A percentile compares a stretch with the other conserved stretches of the same genome.
Evolutionary conservation across 1,140 invertebrate species (phyloP).

Genomic region (Drosophila murphyi): DNA sequence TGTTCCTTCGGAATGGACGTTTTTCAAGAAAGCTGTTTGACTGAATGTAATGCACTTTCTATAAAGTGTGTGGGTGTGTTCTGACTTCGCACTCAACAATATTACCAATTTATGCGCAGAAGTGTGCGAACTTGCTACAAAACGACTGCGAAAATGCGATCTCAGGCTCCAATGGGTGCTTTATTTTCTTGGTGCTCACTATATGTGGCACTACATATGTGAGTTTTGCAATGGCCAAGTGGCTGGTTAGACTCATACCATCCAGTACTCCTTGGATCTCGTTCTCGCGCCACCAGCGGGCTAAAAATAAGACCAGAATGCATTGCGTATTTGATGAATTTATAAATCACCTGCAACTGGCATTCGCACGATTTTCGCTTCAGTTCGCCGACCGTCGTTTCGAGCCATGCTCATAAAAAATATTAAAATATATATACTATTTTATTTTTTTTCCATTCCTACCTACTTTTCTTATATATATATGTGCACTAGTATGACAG

Average conservation of each 20-base stretch:
- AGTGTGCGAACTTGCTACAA: conserved; percentile 56
- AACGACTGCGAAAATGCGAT: conserved; percentile 22
- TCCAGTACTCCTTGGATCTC: not conserved
- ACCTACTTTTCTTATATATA: not conserved
- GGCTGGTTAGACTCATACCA: not conserved
- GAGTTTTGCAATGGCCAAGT: conserved; percentile 5
- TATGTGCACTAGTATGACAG: conserved; percentile 12
- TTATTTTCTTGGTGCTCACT: not conserved
- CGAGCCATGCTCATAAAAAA: conserved; percentile 55
- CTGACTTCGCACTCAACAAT: conserved; percentile 66
- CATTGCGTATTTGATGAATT: conserved; percentile 65
- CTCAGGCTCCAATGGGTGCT: conserved; percentile 14
- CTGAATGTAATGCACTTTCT: conserved; percentile 64
- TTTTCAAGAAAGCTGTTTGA: conserved; percentile 30
- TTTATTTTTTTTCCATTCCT: conserved; percentile 5
- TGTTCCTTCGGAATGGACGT: conserved; percentile 29
- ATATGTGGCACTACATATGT: not conserved
- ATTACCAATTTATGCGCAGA: conserved; percentile 79
- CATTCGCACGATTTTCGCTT: conserved; percentile 43
- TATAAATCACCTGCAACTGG: conserved; percentile 64
- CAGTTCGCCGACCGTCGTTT: conserved; percentile 34
- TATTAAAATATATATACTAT: conserved; percentile 59
- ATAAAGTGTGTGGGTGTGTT: conserved; percentile 21
- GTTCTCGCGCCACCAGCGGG: not conserved
- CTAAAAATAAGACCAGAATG: conserved; percentile 33